These are phyloP conservation scores for Lordiphosa stackelbergi DNA, from an alignment of 1,140 invertebrate genomes.

Conservation along the genomic window DNA sequence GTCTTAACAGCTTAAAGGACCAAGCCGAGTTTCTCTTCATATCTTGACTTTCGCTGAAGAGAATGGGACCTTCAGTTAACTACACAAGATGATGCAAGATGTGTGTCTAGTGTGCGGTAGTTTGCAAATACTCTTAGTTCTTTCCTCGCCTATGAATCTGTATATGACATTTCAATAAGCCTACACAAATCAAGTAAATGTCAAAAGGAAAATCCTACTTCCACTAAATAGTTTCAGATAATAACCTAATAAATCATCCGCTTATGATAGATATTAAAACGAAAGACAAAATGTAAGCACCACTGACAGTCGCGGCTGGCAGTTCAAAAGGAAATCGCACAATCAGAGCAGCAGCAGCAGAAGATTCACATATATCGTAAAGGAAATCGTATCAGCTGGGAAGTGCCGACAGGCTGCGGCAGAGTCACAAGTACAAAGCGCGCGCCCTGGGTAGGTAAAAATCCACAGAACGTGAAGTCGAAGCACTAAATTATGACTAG, in stretches of 20 bases:
- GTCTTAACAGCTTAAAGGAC: too few species aligned
- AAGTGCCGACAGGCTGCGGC: conserved; percentile 36
- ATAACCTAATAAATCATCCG: conserved; percentile 13
- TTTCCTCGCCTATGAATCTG: too few species aligned
- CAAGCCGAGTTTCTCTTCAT: too few species aligned
- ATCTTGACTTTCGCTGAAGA: too few species aligned
- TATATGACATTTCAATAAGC: too few species aligned
- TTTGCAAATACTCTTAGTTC: too few species aligned
- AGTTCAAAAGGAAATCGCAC: conserved; percentile 34
- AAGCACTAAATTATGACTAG: conserved; percentile 50
- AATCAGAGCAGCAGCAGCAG: conserved; percentile 37
- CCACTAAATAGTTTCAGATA: conserved; percentile 3
- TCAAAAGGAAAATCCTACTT: too few species aligned
- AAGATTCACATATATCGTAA: conserved; percentile 17
- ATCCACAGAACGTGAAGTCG: conserved; percentile 14
- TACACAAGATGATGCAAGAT: too few species aligned
- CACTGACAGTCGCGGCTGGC: conserved; percentile 15
- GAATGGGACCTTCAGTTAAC: too few species aligned
- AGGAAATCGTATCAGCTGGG: conserved; percentile 29
- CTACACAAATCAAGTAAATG: too few species aligned
- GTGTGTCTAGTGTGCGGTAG: too few species aligned
- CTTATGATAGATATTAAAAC: conserved; percentile 18
- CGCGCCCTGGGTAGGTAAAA: conserved; percentile 5
- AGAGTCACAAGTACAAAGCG: conserved; percentile 19
- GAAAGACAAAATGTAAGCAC: conserved; percentile 2